Evolutionary conservation across 2,113 vertebrate species (phyloP).

Genomic region (Notothenia rossii): DNA sequence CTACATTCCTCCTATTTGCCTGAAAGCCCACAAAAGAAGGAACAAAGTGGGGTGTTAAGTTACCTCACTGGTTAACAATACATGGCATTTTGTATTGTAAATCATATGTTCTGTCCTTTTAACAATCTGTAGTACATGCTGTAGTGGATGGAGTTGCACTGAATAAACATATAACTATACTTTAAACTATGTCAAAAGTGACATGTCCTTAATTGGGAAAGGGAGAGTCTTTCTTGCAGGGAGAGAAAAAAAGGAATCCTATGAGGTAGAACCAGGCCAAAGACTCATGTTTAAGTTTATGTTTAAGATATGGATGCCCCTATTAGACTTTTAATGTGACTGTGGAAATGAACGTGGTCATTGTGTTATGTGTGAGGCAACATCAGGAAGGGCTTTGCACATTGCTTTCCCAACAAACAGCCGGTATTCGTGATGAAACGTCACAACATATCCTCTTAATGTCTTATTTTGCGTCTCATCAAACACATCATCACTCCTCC

Average conservation of each 20-base stretch:
- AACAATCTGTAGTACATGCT: background rate
- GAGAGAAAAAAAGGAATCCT: background rate
- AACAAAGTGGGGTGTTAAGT: background rate
- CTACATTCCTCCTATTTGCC: background rate
- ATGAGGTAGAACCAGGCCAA: background rate
- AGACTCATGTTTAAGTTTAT: background rate
- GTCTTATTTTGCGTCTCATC: constrained; percentile 7
- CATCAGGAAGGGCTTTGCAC: too few species aligned
- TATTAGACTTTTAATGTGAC: too few species aligned
- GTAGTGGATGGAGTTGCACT: background rate
- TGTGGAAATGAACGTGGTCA: too few species aligned
- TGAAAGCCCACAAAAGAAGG: background rate
- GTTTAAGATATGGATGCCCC: background rate
- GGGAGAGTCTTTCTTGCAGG: background rate
- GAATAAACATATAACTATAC: background rate
- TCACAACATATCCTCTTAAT: background rate
- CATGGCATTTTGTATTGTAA: background rate
- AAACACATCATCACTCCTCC: constrained; percentile 22
- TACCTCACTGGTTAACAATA: background rate
- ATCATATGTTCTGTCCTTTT: background rate
- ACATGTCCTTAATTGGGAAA: background rate
- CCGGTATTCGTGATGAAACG: background rate
- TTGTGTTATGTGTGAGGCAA: too few species aligned
- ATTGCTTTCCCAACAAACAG: too few species aligned
- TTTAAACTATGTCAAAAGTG: background rate